Percentiles rank a stretch among this genome's conserved stretches.
Evolutionary conservation across 2,113 vertebrate species (phyloP).

Genomic region (Oncorhynchus nerka): DNA sequence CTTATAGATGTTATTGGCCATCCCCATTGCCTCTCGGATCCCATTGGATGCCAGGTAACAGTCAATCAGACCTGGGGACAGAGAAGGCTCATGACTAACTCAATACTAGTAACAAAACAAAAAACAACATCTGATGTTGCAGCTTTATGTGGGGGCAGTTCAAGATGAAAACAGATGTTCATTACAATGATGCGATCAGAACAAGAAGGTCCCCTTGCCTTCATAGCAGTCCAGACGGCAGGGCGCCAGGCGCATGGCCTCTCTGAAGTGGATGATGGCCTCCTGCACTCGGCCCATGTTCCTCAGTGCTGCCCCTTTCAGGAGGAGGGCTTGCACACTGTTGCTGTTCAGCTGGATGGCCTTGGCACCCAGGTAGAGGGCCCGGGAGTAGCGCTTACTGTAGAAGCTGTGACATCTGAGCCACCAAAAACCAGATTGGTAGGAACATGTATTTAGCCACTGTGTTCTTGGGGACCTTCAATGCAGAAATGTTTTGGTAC

Average conservation of each 20-base stretch:
- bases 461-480: too few relatives aligned
- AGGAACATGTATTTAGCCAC: neutral
- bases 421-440: neutral
- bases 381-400: slow-evolving; percentile 94
- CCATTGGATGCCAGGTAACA: slow-evolving; percentile 96
- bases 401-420: slow-evolving; percentile 96
- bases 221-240: slow-evolving; percentile 97
- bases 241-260: slow-evolving; percentile 92
- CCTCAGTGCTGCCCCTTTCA: slow-evolving; percentile 92
- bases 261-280: slow-evolving; percentile 96
- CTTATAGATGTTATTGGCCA: slow-evolving; percentile 99
- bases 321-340: slow-evolving; percentile 92
- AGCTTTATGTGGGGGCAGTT: neutral
- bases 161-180: neutral
- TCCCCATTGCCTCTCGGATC: slow-evolving; percentile 95
- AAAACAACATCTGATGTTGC: neutral
- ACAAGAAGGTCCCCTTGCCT: slow-evolving; percentile 64
- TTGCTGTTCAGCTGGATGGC: slow-evolving; percentile 98
- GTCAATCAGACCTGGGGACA: slow-evolving; percentile 87
- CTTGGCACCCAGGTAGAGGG: slow-evolving; percentile 94
- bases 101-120: neutral
- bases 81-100: neutral
- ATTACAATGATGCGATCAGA: neutral
- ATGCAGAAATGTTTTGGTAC: too few relatives aligned
- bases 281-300: slow-evolving; percentile 98